Evolutionary conservation across 1,140 invertebrate genomes (phyloP), one percentile per base, ranked within the genome.

Genomic region (Cotesia glomerata): DNA sequence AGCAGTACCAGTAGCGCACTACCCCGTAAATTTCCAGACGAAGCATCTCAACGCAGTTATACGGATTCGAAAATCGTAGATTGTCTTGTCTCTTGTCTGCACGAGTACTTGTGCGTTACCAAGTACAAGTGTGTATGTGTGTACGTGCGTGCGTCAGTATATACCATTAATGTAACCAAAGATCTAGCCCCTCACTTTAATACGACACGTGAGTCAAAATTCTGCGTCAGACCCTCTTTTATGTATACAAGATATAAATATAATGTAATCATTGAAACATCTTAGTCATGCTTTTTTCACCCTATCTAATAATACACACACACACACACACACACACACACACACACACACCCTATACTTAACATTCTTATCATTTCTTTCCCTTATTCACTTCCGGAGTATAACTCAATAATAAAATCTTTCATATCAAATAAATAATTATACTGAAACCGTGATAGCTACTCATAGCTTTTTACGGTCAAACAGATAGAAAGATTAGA

Each of bases 1-100:
- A 69, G 39, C 36, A 34, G 54, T 45, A 34, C 34, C 14, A 64
- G 68, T 26, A 26, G 26, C 26, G 26, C 26, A 18, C 18, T 71
- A 18, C 36, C 45, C 49, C 36, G 45, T 45, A 13, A 32, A 51
- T 14, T 36, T 69, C n/a, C 58, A 59, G 56, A 59, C 67, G 56
- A 59, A 26, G 34, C 18, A 35, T 36, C 54, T 45, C 14, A 18
- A 26, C 16, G 52, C 35, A 56, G 26, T 5, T 63, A 36, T 71
- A 71, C 34, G 69, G 69, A 71, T 65, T 71, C 69, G 18, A 71
- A 71, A 71, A 71, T 71, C 61, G 69, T 71, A 71, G 69, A 35
- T 39, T 64, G 36, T 64, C 62, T 18, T n/a, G 32, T 35, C 8
- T 34, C 34, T 5, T 34, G 32, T 35, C 11, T 45, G 11, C 11